Base-by-base conservation (phyloP, 2,888 invertebrate species). In the Thera obeliscata region DNA sequence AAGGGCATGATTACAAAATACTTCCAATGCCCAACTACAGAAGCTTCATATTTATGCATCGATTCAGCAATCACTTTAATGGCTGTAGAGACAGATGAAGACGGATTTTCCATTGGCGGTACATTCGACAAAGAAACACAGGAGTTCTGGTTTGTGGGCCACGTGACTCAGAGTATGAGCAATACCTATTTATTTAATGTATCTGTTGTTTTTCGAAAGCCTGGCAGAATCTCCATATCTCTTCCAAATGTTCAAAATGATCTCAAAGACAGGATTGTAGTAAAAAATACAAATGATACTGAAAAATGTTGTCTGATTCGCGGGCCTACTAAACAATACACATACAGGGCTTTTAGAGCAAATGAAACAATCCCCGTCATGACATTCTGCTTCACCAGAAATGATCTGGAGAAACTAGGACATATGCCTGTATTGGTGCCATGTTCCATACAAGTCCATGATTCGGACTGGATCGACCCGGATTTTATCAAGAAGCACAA, bases 81-180 rank as follows among this genome's bases (percentile, higher is more conserved):
- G n/a, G 77, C 74, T 64, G 59, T 71, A 2, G 54, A 49, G 0
- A 22, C 38, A 38, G 38, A n/a, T 1, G 74, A 64, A 12, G 77
- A 76, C 8, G 80, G 81, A 43, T 89, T 84, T 73, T 87, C 90
- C 56, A 89, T 93, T 43, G 93, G 93, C 43, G 93, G 91, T 38
- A 87, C 88, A 43, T 88, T 87, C 64, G 75, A 75, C 1, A 77
- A 77, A 1, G 66, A 75, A 1, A 77, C 79, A 3, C 76, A 90
- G 8, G 90, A 91, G 3, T 75, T 90, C 11, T 92, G 91, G 91
- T 93, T 93, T 70, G 89, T 84, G 64, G 87, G 74, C 36, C 81
- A 84, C 49, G 86, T 87, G 2, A 82, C 87, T 3, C 50, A 76
- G 3, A 86, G 85, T 58, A 87, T 86, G 5, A 86, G 84, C 7